These are phyloP conservation scores for Malacoraja senta DNA, from an alignment of 2,797 vertebrate species.

Conservation along the genomic window DNA sequence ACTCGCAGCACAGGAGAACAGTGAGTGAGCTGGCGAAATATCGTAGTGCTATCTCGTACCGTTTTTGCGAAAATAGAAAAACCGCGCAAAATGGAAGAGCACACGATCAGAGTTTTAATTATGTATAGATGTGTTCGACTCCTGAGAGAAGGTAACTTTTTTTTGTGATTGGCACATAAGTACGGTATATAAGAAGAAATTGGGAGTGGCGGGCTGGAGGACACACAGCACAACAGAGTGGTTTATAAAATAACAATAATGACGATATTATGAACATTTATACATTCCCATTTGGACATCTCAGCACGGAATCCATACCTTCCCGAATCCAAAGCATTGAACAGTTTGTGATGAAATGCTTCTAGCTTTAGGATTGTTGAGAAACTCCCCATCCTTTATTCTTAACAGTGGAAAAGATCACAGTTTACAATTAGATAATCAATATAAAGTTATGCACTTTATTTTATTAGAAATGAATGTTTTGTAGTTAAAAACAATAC, in stretches of 20 bases:
- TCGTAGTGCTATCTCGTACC: too few species aligned
- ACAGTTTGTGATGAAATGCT: slow-evolving; percentile 50
- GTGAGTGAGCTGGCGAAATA: too few species aligned
- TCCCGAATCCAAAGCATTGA: slow-evolving; percentile 74
- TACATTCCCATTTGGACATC: neutral
- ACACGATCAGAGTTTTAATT: too few species aligned
- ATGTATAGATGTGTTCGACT: too few species aligned
- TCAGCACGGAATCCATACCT: slow-evolving; percentile 57
- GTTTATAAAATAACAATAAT: neutral
- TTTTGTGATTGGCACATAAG: neutral
- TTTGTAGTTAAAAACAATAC: neutral
- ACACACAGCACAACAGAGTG: neutral
- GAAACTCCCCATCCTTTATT: slow-evolving; percentile 46
- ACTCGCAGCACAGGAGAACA: too few species aligned
- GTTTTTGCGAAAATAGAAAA: too few species aligned
- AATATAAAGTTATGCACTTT: neutral
- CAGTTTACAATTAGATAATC: neutral
- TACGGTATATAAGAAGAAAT: neutral
- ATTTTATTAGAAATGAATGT: neutral
- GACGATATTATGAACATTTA: neutral
- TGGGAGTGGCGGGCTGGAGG: neutral
- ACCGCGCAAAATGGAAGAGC: too few species aligned
- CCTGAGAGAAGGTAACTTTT: neutral
- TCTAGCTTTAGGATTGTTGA: slow-evolving; percentile 48
- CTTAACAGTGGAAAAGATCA: slow-evolving; percentile 47